Base-by-base conservation (phyloP, 2,797 vertebrate species). In the Megaceryle alcyon region DNA sequence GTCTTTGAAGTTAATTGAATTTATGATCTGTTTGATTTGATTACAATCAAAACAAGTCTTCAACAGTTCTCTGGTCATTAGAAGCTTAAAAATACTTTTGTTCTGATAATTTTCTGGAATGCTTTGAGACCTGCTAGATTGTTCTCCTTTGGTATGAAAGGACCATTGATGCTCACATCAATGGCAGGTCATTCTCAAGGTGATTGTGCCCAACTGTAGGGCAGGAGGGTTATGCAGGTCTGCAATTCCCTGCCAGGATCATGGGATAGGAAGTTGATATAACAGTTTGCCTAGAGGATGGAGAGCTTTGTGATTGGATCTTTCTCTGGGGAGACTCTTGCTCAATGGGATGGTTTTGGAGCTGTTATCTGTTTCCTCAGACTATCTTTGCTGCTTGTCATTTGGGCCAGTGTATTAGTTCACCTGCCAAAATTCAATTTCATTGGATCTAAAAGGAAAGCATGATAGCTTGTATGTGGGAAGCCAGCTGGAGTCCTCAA, bases 1-100 rank as follows among this genome's bases (percentile, higher is more conserved):
- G 18, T 56, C 63, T 92, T 92, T 86, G 73, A 84, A 93, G 60
- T 69, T 92, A 78, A 88, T 94, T 86, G 71, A 72, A 64, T 93
- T 81, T 81, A 73, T 76, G 81, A 81, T 83, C 70, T 90, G 54
- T 65, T 95, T 83, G 89, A 66, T 77, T 78, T 79, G 60, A 88
- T 93, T 92, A 87, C 84, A 91, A 88, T 94, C 70, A 92, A 86
- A 96, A 82, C 64, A 90, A 46, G 82, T 90, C 63, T 73, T 75
- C 31, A 91, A 49, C 44, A 71, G 35, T 71, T 88, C 56, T 79
- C 48, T 91, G 69, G 57, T 65, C 91, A 75, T 72, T 82, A 60
- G 64, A 59, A 92, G 57, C 54, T 80, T 70, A 29, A 85, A 76
- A 69, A 41, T 82, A 57, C 66, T 53, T 82, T 18, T 88, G 48